Base-by-base conservation (phyloP, 1,140 invertebrate species). In the Tigriopus japonicus region DNA sequence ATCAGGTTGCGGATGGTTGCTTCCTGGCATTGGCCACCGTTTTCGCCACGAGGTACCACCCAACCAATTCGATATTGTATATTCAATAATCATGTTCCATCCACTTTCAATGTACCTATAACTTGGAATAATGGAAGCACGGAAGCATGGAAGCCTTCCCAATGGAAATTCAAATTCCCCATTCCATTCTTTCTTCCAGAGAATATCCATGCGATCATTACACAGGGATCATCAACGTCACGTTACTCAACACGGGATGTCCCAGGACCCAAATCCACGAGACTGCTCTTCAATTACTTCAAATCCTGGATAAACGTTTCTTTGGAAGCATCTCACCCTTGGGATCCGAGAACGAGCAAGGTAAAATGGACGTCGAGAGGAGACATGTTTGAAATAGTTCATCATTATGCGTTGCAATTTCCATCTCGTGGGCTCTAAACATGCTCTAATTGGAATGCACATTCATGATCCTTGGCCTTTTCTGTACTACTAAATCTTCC, bases 151-250 rank as follows among this genome's bases (percentile, higher is more conserved):
- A 9, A 9, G 28, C 28, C 3, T 35, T 35, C 28, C 28, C 28
- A 9, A 35, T 35, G 28, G 28, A 35, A 35, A 35, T 35, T 35
- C 28, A 35, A 35, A 35, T 35, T 35, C 28, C 9, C 28, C 3
- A 35, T 35, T 35, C 9, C 28, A 35, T 35, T 35, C 19, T 45
- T 52, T 19, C 60, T 63, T 54, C 62, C 71, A 91, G 92, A 66
- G 95, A 98, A 73, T 98, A 97, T 77, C 93, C 94, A 9, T 98
- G 94, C 74, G 94, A 98, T 72, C 89, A 94, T 75, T 93, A 94
- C 71, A 94, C 92, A 24, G 90, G 92, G 12, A 88, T 98, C 66
- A 90, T 99, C 67, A 97, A 95, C 69, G 87, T 98, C 7, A 93
- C 93, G 0, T 77, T 98, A 21, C 83, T 98, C 75, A 95, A 91